Conservation (phyloP, 2,113 vertebrate species). For the Pristiophorus japonicus region DNA sequence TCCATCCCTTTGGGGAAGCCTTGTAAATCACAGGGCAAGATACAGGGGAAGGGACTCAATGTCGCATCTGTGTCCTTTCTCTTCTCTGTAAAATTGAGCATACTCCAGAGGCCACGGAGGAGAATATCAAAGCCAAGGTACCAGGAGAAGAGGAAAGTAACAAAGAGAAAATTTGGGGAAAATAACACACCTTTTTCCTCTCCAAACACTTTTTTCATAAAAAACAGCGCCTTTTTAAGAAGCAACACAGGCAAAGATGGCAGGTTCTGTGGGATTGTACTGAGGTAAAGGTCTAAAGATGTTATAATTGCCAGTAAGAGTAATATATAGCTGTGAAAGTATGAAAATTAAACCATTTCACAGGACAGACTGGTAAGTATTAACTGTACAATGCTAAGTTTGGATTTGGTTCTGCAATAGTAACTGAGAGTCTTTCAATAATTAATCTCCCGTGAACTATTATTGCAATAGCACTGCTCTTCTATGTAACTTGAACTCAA, state of each 20-base stretch:
- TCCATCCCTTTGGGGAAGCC: background rate
- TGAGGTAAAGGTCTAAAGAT: background rate
- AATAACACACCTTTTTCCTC: background rate
- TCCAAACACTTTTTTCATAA: background rate
- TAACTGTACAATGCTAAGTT: background rate
- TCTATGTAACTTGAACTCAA: background rate
- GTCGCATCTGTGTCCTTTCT: no score
- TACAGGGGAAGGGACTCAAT: no score
- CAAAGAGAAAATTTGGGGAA: background rate
- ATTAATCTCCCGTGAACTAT: background rate
- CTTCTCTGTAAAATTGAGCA: no score
- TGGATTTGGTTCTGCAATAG: background rate
- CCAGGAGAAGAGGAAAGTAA: background rate
- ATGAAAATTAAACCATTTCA: background rate
- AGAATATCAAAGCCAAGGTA: background rate
- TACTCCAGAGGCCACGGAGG: background rate
- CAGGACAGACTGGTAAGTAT: background rate
- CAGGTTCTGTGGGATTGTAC: background rate
- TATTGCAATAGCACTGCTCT: background rate
- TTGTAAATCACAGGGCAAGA: background rate
- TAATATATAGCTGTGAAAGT: background rate
- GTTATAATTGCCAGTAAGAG: background rate
- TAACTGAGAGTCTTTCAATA: conserved; percentile 15
- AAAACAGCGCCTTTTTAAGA: background rate
- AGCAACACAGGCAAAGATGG: background rate